Conservation (phyloP, 2,888 invertebrate genomes). For the Hirtodrosophila confusa region DNA sequence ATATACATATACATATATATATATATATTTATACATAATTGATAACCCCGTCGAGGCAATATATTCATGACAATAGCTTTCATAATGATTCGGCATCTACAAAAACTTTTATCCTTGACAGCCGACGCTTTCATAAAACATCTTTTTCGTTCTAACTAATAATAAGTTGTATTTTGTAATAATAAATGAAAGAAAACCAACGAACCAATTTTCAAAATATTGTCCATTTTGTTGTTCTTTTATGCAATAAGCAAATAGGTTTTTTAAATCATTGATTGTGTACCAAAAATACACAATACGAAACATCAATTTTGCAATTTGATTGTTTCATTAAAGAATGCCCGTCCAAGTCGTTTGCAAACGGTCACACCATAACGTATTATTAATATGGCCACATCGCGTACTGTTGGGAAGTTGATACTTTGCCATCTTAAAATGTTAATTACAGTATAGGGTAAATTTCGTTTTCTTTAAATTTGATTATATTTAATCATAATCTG, state of each 20-base stretch:
- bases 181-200: constrained; percentile 61
- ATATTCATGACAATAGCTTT: constrained; percentile 68
- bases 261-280: constrained; percentile 64
- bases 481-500: too few relatives aligned
- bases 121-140: constrained; percentile 53
- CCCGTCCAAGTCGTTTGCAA: too few relatives aligned
- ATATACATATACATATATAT: constrained; percentile 17
- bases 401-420: too few relatives aligned
- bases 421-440: too few relatives aligned
- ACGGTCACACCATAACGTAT: too few relatives aligned
- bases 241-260: constrained; percentile 48
- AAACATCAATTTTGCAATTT: constrained; percentile 54
- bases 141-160: constrained; percentile 71
- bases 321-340: constrained; percentile 31
- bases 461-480: too few relatives aligned
- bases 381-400: too few relatives aligned
- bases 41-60: constrained; percentile 45
- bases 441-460: too few relatives aligned
- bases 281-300: constrained; percentile 24
- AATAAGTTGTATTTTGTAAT: constrained; percentile 72
- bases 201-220: constrained; percentile 49
- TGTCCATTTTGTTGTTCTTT: constrained; percentile 41
- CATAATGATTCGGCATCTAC: constrained; percentile 48
- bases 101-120: constrained; percentile 19
- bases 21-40: constrained; percentile 28